These are phyloP conservation scores for Spheniscus humboldti DNA, from an alignment of 2,797 vertebrate genomes.

Conservation along the genomic window DNA sequence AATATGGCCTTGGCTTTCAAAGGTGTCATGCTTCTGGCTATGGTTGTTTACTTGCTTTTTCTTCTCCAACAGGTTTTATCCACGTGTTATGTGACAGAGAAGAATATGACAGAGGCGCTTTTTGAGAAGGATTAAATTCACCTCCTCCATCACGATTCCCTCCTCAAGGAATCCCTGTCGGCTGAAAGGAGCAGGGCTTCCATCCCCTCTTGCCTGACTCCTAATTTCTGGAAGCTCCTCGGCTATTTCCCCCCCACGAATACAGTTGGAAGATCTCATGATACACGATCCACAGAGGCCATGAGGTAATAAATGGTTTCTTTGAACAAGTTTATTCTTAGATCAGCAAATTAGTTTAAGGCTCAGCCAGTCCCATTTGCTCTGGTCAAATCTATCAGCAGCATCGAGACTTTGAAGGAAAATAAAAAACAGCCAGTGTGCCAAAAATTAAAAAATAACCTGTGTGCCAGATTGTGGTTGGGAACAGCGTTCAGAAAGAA, in stretches of 20 bases:
- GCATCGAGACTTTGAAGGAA: background rate
- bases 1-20: background rate
- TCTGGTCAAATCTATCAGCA: background rate
- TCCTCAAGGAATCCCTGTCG: background rate
- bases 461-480: background rate
- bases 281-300: background rate
- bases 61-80: slow-evolving; percentile 21
- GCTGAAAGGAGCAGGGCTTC: background rate
- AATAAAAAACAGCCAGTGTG: background rate
- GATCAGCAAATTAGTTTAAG: slow-evolving; percentile 4
- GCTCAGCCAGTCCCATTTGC: background rate
- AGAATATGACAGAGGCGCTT: background rate
- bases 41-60: background rate
- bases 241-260: background rate
- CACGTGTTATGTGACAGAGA: background rate
- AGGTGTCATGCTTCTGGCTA: background rate
- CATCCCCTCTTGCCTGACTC: background rate
- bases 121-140: slow-evolving; percentile 20
- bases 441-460: background rate
- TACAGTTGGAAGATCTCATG: background rate
- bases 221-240: background rate
- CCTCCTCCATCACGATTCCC: background rate
- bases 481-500: background rate
- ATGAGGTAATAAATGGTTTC: background rate
- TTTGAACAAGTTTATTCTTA: slow-evolving; percentile 40